phyloP scores from a whole-genome alignment of 2,888 invertebrate genomes.

The Tuberolachnus salignus region DNA sequence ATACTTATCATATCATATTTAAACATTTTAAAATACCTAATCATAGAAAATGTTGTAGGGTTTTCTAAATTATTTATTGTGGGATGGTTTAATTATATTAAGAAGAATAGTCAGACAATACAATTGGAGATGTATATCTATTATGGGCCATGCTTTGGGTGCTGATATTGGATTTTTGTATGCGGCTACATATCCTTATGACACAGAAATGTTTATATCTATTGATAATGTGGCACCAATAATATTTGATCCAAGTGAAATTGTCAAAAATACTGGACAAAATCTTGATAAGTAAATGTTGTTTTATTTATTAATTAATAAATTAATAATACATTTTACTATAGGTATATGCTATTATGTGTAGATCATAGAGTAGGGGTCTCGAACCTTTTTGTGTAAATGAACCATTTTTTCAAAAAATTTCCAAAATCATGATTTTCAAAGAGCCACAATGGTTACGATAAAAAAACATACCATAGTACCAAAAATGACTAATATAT shows the following conservation, averaged over 20 bases:
- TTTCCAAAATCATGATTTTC: too few relatives aligned
- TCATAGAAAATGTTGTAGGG: slow-evolving; percentile 63
- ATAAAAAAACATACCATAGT: too few relatives aligned
- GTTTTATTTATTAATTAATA: neutral
- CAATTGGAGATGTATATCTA: slow-evolving; percentile 74
- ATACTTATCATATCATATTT: too few relatives aligned
- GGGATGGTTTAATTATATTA: slow-evolving; percentile 63
- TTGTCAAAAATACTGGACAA: slow-evolving; percentile 66
- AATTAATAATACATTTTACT: too few relatives aligned
- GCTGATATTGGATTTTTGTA: slow-evolving; percentile 82
- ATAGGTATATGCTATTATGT: too few relatives aligned
- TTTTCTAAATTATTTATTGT: slow-evolving; percentile 78
- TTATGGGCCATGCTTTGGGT: slow-evolving; percentile 81
- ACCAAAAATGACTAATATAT: too few relatives aligned
- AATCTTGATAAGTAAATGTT: slow-evolving; percentile 68
- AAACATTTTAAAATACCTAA: too few relatives aligned
- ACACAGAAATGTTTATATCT: slow-evolving; percentile 73
- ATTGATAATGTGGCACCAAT: slow-evolving; percentile 80
- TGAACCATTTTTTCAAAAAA: too few relatives aligned
- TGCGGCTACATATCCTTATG: slow-evolving; percentile 76
- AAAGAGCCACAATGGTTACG: too few relatives aligned
- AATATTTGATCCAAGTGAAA: slow-evolving; percentile 68
- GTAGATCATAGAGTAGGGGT: too few relatives aligned
- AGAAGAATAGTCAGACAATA: slow-evolving; percentile 76
- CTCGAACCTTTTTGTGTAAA: too few relatives aligned